Conservation (phyloP, 1,140 invertebrate species). For the Caenorhabditis latens region DNA sequence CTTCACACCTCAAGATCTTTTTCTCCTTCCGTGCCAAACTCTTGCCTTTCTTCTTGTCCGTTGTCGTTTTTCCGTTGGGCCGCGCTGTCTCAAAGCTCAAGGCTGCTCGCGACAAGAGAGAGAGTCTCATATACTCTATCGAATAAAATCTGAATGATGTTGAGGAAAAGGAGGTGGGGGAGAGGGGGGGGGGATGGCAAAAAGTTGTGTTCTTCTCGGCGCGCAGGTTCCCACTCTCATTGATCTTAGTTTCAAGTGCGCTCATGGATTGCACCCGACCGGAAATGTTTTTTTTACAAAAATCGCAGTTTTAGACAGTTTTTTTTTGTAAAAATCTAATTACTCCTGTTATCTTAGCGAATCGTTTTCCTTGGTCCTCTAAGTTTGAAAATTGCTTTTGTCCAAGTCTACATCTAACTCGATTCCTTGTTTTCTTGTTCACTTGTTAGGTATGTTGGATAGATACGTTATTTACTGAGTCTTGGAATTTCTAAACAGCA, state of each 20-base stretch:
- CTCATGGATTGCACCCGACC: not conserved
- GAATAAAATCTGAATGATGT: constrained; percentile 53
- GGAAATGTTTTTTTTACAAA: not conserved
- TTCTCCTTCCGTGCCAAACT: not conserved
- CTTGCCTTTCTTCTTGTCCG: not conserved
- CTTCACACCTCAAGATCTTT: constrained; percentile 34
- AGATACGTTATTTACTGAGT: no score
- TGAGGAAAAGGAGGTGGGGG: not conserved
- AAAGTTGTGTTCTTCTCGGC: constrained; percentile 30
- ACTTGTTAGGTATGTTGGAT: no score
- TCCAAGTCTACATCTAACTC: no score
- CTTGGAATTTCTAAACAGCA: no score
- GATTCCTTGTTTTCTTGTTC: no score
- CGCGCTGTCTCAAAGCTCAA: constrained; percentile 1
- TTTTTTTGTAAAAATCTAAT: no score
- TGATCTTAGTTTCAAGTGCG: constrained; percentile 22
- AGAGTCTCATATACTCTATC: constrained; percentile 43
- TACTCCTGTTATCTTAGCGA: no score
- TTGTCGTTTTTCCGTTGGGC: not conserved
- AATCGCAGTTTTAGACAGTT: no score
- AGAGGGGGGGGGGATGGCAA: not conserved
- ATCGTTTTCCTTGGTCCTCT: no score
- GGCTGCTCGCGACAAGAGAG: not conserved
- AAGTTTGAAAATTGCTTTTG: no score
- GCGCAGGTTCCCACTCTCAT: constrained; percentile 7